Evolutionary conservation across 2,113 vertebrate species (phyloP), one percentile per base, ranked within the genome.

Genomic region (Dolichotis patagonum): DNA sequence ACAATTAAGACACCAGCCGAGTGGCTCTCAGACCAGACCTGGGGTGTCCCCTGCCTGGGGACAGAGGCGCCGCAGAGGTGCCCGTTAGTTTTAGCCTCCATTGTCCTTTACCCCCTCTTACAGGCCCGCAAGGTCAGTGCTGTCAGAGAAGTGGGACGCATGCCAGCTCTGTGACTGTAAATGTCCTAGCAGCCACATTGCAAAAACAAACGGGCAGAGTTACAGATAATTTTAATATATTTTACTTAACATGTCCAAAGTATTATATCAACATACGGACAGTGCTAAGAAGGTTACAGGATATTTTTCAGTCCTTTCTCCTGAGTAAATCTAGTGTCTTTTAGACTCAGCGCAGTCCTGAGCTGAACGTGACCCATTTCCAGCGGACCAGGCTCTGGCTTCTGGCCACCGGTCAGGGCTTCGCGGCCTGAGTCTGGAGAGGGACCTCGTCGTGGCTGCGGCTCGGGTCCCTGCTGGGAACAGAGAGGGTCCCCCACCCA

Each of bases 341-440:
- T 88, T 7, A 43, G 10, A 17, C 32, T 26, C 46, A 5, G 28
- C 10, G 1, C 5, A 10, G 35, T 1, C 1, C 24, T 32, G 16
- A 26, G n/a, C 41, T 13, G 0, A 22, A 6, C 0, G 0, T 0
- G 0, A 67, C 10, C 0, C 7, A 0, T 13, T 22, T 60, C 30
- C 0, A 0, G 65, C 4, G 11, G 12, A 12, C 9, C 0, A n/a
- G 35, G 20, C 54, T 11, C 10, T 24, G 60, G 38, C 46, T 3
- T 1, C 0, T 19, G 35, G 75, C 54, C 13, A 11, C 52, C 7
- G 0, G 12, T 10, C 14, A 19, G 30, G 71, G 41, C n/a, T 0
- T 3, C 1, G 8, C 2, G 5, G 20, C 14, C 8, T 54, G 67
- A 35, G 63, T 60, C 14, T 2, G 35, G 49, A 28, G 0, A 14